Conservation (phyloP, 2,797 vertebrate species). For the Borostomias antarcticus region DNA sequence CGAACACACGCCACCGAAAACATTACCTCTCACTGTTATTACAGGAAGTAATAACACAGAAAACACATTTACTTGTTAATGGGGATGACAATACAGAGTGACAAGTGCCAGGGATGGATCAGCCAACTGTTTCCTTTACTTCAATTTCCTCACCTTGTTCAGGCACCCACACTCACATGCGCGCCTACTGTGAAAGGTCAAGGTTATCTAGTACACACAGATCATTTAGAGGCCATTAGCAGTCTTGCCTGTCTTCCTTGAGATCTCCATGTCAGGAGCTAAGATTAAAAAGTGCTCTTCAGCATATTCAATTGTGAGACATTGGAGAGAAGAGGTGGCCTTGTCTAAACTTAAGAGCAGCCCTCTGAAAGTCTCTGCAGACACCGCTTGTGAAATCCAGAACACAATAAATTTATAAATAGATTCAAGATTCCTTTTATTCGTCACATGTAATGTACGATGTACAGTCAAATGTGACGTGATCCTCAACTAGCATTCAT, state of each 20-base stretch:
- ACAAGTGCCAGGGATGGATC: not conserved
- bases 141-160: not conserved
- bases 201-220: not conserved
- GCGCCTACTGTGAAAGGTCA: not conserved
- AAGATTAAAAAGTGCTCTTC: not conserved
- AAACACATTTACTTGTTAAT: not conserved
- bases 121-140: not conserved
- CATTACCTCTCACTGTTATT: too few relatives aligned
- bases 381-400: not conserved
- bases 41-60: not conserved
- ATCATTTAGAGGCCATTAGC: slow-evolving; percentile 14
- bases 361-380: not conserved
- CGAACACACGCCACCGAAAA: too few relatives aligned
- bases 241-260: not conserved
- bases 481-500: not conserved
- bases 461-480: too few relatives aligned
- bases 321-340: not conserved
- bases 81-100: not conserved
- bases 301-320: not conserved
- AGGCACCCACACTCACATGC: not conserved
- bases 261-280: slow-evolving; percentile 5
- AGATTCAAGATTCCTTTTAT: too few relatives aligned
- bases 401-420: too few relatives aligned
- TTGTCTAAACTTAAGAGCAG: not conserved
- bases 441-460: too few relatives aligned